Percentiles rank a stretch among this genome's conserved stretches.
Conservation (phyloP, 2,113 vertebrate genomes). For the Pithys albifrons region DNA sequence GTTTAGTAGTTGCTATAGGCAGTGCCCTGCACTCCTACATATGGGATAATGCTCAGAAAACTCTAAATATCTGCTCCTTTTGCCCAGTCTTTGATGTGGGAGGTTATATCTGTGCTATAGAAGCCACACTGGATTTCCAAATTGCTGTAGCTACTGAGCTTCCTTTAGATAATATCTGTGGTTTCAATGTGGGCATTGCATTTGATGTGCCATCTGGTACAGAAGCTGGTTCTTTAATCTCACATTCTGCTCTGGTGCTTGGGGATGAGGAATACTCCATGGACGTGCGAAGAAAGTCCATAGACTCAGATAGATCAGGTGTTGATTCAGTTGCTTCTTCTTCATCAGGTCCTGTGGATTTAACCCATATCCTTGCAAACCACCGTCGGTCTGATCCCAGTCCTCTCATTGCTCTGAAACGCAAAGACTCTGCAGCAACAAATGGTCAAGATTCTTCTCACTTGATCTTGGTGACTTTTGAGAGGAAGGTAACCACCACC, state of each 20-base stretch:
- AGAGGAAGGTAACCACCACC: slow-evolving; percentile 87
- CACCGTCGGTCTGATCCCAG: slow-evolving; percentile 84
- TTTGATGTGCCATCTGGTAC: slow-evolving; percentile 74
- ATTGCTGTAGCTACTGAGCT: slow-evolving; percentile 90
- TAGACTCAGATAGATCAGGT: slow-evolving; percentile 78
- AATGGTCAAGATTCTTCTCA: slow-evolving; percentile 87
- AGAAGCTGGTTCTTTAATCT: slow-evolving; percentile 62
- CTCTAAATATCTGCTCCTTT: slow-evolving; percentile 81
- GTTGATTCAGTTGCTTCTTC: slow-evolving; percentile 70
- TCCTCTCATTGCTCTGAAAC: slow-evolving; percentile 81
- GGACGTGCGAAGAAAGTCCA: slow-evolving; percentile 80
- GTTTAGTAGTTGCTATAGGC: slow-evolving; percentile 86
- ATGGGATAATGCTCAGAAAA: slow-evolving; percentile 88
- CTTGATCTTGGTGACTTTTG: slow-evolving; percentile 87
- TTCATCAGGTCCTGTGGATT: slow-evolving; percentile 77
- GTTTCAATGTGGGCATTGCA: slow-evolving; percentile 82
- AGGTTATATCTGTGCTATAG: slow-evolving; percentile 85
- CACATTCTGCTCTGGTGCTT: slow-evolving; percentile 55
- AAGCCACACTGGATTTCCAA: slow-evolving; percentile 81
- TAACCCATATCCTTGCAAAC: slow-evolving; percentile 83
- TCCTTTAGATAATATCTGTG: slow-evolving; percentile 85
- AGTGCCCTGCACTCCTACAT: slow-evolving; percentile 87
- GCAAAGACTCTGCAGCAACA: slow-evolving; percentile 76
- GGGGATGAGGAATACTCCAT: slow-evolving; percentile 77
- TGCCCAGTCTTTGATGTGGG: slow-evolving; percentile 91